Evolutionary conservation across 2,113 vertebrate species (phyloP).

Genomic region (Paradisaea rubra): DNA sequence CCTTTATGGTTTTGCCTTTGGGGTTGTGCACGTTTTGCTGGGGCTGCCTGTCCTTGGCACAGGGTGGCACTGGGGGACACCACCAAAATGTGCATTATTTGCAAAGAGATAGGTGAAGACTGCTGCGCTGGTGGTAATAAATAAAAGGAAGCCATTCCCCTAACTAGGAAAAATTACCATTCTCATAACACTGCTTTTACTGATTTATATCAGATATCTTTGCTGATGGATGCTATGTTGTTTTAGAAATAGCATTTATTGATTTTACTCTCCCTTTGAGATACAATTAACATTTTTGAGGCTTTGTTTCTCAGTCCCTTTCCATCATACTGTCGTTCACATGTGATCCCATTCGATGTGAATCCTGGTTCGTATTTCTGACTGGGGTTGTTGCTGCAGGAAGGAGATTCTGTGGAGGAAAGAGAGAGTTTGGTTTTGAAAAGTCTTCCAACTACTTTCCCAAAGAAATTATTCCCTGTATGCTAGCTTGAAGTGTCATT

Average conservation of each 20-base stretch:
- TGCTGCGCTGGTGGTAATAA: background rate
- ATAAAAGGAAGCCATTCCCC: background rate
- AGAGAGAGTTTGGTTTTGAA: constrained; percentile 1
- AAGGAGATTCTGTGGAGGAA: background rate
- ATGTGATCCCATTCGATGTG: background rate
- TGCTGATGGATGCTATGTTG: background rate
- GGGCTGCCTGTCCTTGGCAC: background rate
- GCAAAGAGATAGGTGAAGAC: background rate
- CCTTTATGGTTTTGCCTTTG: constrained; percentile 1
- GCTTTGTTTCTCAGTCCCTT: background rate
- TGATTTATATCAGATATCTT: background rate
- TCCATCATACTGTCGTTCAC: background rate
- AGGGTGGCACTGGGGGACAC: background rate
- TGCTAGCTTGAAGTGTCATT: background rate
- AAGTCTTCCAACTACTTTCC: background rate
- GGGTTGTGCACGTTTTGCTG: background rate
- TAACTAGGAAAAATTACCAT: background rate
- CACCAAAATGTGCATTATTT: background rate
- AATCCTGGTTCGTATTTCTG: background rate
- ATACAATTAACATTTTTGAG: constrained; percentile 34
- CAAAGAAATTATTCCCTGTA: background rate
- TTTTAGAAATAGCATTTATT: constrained; percentile 11
- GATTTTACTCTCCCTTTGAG: constrained; percentile 12
- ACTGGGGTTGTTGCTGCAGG: background rate
- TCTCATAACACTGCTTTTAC: background rate